Evolutionary conservation across 2,797 vertebrate genomes (phyloP), one percentile per base, ranked within the genome.

Genomic region (Gymnopithys bicolor): DNA sequence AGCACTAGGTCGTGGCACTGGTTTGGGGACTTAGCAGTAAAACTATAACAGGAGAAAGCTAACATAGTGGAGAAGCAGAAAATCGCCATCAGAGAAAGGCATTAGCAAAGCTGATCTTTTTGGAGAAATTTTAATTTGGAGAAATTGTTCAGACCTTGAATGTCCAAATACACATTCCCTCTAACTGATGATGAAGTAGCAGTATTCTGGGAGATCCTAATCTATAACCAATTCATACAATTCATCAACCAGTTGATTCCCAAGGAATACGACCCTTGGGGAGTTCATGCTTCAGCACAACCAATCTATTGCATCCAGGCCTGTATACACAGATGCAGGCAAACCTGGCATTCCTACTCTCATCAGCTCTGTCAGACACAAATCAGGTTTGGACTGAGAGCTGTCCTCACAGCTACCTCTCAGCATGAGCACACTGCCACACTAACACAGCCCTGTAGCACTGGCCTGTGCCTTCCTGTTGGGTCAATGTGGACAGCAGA

Each of bases 351-450:
- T 63, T 77, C 45, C 49, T 24, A 6, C 7, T 46, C 2, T 9
- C 21, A 19, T 25, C n/a, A 43, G 39, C 0, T 78, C 39, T 33
- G 6, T 49, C 70, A 82, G 69, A 45, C 7, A 28, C 23, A 56
- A 88, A 32, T 9, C 9, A 56, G 13, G 16, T 41, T 73, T 53
- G 39, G 23, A 25, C 25, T 25, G 25, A 82, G 55, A 82, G 33
- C 7, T 88, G 19, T 75, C 21, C 25, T 46, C 1, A 0, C 19
- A 79, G 13, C 41, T 56, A 37, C 27, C 16, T 89, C 33, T 56
- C 3, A 2, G 13, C 0, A 1, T 16, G 23, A 77, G 45, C 37
- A 19, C 25, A 3, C 35, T 66, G 80, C 33, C 5, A 1, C 10
- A 25, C 45, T 52, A 41, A 48, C 32, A 11, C 15, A 45, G 64